Conservation (phyloP, 2,113 vertebrate genomes). For the Microtus montanus region DNA sequence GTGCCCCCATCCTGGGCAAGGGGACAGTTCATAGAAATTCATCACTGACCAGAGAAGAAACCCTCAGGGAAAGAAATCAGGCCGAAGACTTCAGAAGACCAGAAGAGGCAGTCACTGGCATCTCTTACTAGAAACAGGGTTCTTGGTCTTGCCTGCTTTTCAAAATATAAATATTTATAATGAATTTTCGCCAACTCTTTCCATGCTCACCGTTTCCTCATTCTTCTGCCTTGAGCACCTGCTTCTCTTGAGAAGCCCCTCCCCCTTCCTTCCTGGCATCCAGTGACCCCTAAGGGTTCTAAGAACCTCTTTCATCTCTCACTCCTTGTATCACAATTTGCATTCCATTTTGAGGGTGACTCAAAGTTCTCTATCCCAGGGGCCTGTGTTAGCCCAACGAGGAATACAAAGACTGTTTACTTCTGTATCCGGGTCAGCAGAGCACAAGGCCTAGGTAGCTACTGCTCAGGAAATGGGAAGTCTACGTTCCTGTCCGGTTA, state of each 20-base stretch:
- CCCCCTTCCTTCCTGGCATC: background rate
- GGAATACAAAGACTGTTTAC: background rate
- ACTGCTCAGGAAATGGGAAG: background rate
- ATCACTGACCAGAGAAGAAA: background rate
- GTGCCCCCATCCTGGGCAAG: background rate
- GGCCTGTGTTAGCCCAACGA: background rate
- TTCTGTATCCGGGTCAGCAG: background rate
- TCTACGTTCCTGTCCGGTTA: background rate
- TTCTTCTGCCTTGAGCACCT: background rate
- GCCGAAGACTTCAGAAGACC: background rate
- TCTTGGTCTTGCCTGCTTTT: background rate
- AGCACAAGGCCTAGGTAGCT: background rate
- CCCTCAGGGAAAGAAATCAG: background rate
- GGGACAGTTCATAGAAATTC: background rate
- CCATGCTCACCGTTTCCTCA: background rate
- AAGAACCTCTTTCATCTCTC: background rate
- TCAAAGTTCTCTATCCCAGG: background rate
- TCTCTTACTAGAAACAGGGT: background rate
- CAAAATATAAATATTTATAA: background rate
- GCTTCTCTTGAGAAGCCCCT: background rate
- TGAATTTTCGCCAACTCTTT: background rate
- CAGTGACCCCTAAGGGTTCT: background rate
- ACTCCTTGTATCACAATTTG: background rate
- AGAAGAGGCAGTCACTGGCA: too few relatives aligned
- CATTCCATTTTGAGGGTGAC: slow-evolving; percentile 6